These are phyloP conservation scores for Acyrthosiphon pisum DNA, from an alignment of 1,140 invertebrate species.

Conservation along the genomic window DNA sequence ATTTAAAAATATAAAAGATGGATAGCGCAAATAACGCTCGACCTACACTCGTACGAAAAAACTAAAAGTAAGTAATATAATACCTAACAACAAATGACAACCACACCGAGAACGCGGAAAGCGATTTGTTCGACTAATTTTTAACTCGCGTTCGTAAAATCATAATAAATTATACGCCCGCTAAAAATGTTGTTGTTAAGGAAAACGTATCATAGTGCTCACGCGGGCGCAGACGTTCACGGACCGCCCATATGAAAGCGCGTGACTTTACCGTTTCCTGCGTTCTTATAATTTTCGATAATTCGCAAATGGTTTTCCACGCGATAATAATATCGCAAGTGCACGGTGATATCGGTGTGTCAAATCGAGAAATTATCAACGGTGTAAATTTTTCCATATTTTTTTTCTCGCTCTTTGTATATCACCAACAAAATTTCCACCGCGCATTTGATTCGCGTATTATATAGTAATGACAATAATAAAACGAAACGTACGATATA, in stretches of 20 bases:
- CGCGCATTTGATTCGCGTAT: not conserved
- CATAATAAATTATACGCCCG: not conserved
- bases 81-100: not conserved
- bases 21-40: not conserved
- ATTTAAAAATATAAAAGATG: not conserved
- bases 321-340: not conserved
- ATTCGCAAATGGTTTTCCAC: not conserved
- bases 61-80: not conserved
- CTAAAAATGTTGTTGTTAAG: not conserved
- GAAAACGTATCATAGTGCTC: not conserved
- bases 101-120: not conserved
- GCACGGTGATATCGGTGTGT: not conserved
- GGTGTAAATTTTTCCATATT: not conserved
- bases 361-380: constrained; percentile 7
- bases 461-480: not conserved
- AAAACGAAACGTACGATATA: not conserved
- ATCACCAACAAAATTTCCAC: not conserved
- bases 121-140: not conserved
- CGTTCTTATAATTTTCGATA: not conserved
- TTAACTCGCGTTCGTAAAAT: too few species aligned
- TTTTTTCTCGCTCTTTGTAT: not conserved
- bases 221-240: not conserved
- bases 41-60: not conserved
- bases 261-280: not conserved
- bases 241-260: not conserved